Base-by-base conservation (phyloP, 2,888 invertebrate species). In the Neocrepidodera transversa region DNA sequence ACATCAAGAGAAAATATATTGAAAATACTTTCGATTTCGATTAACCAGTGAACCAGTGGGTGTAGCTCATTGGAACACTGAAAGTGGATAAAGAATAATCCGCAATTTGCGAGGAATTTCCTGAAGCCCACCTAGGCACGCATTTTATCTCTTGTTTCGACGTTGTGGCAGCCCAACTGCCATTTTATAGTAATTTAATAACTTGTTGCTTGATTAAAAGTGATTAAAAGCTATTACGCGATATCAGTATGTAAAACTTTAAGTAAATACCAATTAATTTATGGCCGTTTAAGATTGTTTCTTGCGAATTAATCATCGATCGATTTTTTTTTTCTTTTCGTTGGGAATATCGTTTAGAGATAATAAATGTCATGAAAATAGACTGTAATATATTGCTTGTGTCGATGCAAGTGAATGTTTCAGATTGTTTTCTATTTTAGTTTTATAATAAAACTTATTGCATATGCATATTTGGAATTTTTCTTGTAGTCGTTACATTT, bases 251-350 rank as follows among this genome's bases (percentile, higher is more conserved):
- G 62, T 65, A 62, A 66, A 68, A 60, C 65, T 67, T 66, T 62
- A 60, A 66, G 60, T 62, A 70, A 68, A 66, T 65, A 66, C 59
- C 62, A 66, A 67, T 67, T 68, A 66, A 67, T 65, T 62, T 68
- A 70, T 66, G 59, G 59, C 36, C 61, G 36, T 61, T 63, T 53
- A 53, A 59, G 57, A 55, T 62, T 52, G 51, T 58, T 58, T 50
- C 58, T 45, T 18, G 57, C 28, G 55, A 60, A 64, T 64, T 62
- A 62, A 64, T 64, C 59, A 55, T 60, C 52, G 28, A 11, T n/a
- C 17, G 6, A 17, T 20, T 18, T 32, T 50, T 26, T 50, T 13
- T 18, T 11, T 35, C n/a, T n/a, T n/a, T n/a, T n/a, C n/a, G n/a
- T n/a, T 20, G 20, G 32, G 20, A 14, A 54, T 54, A 45, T 26